Evolutionary conservation across 2,888 invertebrate genomes (phyloP).

Genomic region (Phyto melanocephala): DNA sequence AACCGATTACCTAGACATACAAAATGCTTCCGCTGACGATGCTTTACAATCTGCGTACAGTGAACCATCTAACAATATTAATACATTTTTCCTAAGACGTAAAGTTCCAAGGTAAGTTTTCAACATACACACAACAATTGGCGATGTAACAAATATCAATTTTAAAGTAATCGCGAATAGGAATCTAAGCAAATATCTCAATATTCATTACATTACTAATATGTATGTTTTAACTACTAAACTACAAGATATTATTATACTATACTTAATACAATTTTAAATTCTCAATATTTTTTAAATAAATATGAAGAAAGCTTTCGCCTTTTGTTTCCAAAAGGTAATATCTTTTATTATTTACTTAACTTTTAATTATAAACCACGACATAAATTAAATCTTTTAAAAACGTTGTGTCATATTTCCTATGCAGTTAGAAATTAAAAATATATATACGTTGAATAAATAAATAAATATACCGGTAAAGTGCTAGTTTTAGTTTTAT

Average conservation of each 20-base stretch:
- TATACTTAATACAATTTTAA: background rate
- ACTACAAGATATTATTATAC: no score
- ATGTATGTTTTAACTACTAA: no score
- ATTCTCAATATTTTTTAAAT: background rate
- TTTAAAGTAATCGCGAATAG: no score
- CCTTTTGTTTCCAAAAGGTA: conserved; percentile 41
- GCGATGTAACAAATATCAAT: no score
- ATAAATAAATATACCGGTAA: no score
- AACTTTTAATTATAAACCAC: background rate
- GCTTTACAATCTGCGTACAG: conserved; percentile 79
- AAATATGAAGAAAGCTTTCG: conserved; percentile 42
- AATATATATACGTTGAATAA: no score
- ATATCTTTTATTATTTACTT: background rate
- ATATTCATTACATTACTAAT: no score
- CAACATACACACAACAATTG: no score
- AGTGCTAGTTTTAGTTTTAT: no score
- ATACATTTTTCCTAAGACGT: conserved; percentile 79
- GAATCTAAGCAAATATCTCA: no score
- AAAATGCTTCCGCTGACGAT: conserved; percentile 84
- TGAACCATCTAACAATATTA: conserved; percentile 79
- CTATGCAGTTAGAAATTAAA: no score
- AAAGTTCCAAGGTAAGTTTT: conserved; percentile 75
- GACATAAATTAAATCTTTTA: background rate
- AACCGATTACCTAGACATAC: conserved; percentile 92
- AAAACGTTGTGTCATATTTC: no score